Conservation (phyloP, 64 coral and sea anemone genomes). For the Porites australiensis region DNA sequence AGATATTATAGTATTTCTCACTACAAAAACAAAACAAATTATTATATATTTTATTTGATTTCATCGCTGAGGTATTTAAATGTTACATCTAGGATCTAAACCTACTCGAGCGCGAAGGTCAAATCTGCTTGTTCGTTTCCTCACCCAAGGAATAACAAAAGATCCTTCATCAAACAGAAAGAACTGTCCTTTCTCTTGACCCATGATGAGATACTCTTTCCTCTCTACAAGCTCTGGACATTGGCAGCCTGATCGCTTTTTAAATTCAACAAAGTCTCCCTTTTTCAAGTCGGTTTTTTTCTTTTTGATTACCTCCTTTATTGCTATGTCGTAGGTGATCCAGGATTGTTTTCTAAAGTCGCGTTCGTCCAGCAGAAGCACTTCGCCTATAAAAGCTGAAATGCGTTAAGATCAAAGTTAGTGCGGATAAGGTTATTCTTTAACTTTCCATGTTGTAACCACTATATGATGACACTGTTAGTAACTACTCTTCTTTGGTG, state of each 20-base stretch:
- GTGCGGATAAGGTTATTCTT: too few relatives aligned
- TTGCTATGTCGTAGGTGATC: slow-evolving; percentile 31
- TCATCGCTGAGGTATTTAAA: not conserved
- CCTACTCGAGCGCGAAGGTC: slow-evolving; percentile 32
- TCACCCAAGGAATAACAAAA: slow-evolving; percentile 60
- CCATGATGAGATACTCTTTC: slow-evolving; percentile 55
- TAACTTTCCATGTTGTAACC: too few relatives aligned
- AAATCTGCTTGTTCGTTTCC: slow-evolving; percentile 20
- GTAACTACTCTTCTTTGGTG: too few relatives aligned
- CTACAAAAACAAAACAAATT: too few relatives aligned
- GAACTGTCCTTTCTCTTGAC: slow-evolving; percentile 22
- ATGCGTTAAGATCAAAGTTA: too few relatives aligned
- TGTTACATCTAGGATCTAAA: not conserved
- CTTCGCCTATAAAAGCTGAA: slow-evolving; percentile 56
- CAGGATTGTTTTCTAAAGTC: slow-evolving; percentile 45
- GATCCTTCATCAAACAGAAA: slow-evolving; percentile 46
- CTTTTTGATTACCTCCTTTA: slow-evolving; percentile 51
- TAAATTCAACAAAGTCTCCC: slow-evolving; percentile 58
- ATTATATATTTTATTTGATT: too few relatives aligned
- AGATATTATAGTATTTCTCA: too few relatives aligned
- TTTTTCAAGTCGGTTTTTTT: slow-evolving; percentile 3
- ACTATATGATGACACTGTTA: too few relatives aligned
- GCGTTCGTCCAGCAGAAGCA: slow-evolving; percentile 40
- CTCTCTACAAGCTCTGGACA: slow-evolving; percentile 39
- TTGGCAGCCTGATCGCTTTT: slow-evolving; percentile 44